Evolutionary conservation across 2,888 invertebrate genomes (phyloP).

Genomic region (Folsomia manolachei): DNA sequence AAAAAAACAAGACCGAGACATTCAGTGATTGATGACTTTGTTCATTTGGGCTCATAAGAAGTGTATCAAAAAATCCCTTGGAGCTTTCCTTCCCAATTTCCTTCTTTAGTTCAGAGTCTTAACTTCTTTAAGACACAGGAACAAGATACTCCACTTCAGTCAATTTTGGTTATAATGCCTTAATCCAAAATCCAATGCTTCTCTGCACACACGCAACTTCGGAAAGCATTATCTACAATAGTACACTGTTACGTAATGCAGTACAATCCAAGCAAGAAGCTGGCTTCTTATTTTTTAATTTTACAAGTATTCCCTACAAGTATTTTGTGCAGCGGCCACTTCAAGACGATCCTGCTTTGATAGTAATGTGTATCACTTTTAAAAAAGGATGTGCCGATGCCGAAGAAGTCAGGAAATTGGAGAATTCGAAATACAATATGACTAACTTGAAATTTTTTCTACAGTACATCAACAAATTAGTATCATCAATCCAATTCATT

Average conservation of each 20-base stretch:
- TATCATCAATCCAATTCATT: too few species aligned
- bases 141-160: neutral
- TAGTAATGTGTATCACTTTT: neutral
- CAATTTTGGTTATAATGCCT: too few species aligned
- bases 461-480: too few species aligned
- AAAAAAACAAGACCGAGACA: conserved; percentile 10
- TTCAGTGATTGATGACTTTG: conserved; percentile 27
- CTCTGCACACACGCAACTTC: neutral
- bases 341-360: too few species aligned
- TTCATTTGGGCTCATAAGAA: conserved; percentile 28
- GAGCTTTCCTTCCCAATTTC: conserved; percentile 20
- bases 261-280: too few species aligned
- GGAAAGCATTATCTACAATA: too few species aligned
- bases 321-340: neutral
- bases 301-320: too few species aligned
- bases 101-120: neutral
- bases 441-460: too few species aligned
- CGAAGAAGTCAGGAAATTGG: neutral
- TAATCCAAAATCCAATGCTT: too few species aligned
- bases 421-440: neutral
- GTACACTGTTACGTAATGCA: too few species aligned
- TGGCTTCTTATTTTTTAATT: too few species aligned
- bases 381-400: neutral
- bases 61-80: conserved; percentile 20
- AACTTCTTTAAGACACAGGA: conserved; percentile 5